These are phyloP conservation scores for Nesidiocoris tenuis DNA, from an alignment of 2,888 invertebrate genomes.

Conservation along the genomic window DNA sequence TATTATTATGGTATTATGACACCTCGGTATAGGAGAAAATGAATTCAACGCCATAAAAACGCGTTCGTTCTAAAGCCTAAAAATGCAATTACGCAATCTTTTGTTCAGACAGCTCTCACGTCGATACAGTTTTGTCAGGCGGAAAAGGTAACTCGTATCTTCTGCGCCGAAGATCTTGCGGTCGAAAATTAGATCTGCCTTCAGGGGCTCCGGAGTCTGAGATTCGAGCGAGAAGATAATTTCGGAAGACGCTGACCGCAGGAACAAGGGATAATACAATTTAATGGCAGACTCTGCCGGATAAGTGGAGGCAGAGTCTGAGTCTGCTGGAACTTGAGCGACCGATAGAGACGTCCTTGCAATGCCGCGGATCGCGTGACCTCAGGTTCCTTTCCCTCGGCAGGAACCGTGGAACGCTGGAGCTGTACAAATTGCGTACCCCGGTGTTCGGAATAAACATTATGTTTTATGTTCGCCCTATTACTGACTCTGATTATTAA, in stretches of 20 bases:
- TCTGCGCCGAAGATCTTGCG: no score
- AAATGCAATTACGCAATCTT: no score
- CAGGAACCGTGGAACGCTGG: neutral
- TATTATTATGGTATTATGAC: no score
- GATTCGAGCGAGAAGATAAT: neutral
- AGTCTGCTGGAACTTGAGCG: neutral
- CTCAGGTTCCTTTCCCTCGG: constrained; percentile 34
- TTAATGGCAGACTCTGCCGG: neutral
- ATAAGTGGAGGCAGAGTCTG: neutral
- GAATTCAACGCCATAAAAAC: no score
- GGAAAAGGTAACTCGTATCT: no score
- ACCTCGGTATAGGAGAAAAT: no score
- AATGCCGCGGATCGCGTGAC: constrained; percentile 31
- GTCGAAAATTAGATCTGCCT: neutral
- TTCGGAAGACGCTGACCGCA: neutral
- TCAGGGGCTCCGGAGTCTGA: no score
- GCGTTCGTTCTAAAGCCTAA: no score
- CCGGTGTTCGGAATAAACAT: neutral
- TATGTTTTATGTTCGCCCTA: no score
- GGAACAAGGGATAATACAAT: neutral
- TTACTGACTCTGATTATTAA: no score
- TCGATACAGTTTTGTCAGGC: no score
- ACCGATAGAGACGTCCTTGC: constrained; percentile 32
- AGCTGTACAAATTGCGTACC: neutral
- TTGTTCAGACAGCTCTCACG: no score